These are phyloP conservation scores for Avahi laniger DNA, from an alignment of 2,797 vertebrate genomes.

Conservation along the genomic window DNA sequence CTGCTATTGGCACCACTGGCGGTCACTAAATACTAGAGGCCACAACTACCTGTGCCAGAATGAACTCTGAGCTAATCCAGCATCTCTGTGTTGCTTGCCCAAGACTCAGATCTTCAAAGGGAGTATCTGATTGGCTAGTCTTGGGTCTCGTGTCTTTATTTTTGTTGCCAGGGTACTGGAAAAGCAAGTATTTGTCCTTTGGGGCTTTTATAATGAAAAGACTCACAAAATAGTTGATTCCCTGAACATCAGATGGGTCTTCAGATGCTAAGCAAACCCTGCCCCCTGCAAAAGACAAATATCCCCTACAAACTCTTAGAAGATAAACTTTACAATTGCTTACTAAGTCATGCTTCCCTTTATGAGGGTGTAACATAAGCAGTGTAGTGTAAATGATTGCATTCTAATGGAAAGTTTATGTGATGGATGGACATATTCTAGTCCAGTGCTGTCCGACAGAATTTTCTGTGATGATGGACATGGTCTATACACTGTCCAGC, in stretches of 20 bases:
- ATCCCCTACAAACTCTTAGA: background rate
- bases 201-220: background rate
- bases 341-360: background rate
- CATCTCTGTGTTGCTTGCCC: background rate
- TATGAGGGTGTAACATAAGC: background rate
- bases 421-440: background rate
- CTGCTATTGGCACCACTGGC: background rate
- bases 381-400: background rate
- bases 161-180: background rate
- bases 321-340: slow-evolving; percentile 2
- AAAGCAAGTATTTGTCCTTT: background rate
- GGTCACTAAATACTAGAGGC: background rate
- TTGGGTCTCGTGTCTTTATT: background rate
- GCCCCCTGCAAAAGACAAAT: background rate
- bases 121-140: background rate
- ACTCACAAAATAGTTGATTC: slow-evolving; percentile 3
- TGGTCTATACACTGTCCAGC: background rate
- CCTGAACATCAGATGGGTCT: background rate
- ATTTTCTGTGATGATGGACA: slow-evolving; percentile 6
- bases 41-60: background rate
- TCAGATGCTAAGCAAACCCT: background rate
- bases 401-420: background rate
- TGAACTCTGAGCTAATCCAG: background rate
- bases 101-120: slow-evolving; percentile 10
- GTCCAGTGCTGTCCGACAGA: background rate